phyloP scores from a whole-genome alignment of 2,888 invertebrate genomes.

The Rhorus exstirpatorius region DNA sequence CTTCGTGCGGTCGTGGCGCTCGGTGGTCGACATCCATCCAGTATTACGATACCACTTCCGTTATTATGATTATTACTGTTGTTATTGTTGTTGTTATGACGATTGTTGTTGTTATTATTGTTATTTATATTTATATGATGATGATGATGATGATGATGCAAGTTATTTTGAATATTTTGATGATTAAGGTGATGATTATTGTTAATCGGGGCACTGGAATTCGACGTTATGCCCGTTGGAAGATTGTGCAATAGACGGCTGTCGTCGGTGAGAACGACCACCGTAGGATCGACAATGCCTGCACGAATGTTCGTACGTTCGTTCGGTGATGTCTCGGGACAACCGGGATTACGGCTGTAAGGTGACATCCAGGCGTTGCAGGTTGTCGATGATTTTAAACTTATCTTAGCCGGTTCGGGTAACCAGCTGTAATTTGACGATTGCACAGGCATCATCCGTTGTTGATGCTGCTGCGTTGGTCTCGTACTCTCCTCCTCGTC shows the following conservation, averaged over 20 bases:
- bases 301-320: conserved; percentile 70
- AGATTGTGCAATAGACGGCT: conserved; percentile 52
- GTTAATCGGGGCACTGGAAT: conserved; percentile 50
- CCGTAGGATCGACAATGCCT: conserved; percentile 53
- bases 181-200: conserved; percentile 61
- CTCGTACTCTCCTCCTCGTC: conserved; percentile 77
- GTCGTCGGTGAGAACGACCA: conserved; percentile 49
- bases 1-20: conserved; percentile 86
- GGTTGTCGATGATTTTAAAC: conserved; percentile 79
- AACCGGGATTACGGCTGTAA: conserved; percentile 75
- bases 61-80: conserved; percentile 76
- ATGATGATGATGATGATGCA: conserved; percentile 52
- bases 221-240: conserved; percentile 48
- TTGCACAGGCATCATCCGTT: conserved; percentile 60
- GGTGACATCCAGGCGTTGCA: conserved; percentile 83
- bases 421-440: conserved; percentile 76
- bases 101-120: conserved; percentile 60
- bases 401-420: conserved; percentile 81
- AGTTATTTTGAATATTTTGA: conserved; percentile 61
- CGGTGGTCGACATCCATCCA: conserved; percentile 82
- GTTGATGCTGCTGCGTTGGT: conserved; percentile 29
- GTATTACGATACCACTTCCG: conserved; percentile 81
- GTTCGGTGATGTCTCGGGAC: conserved; percentile 52
- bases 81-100: conserved; percentile 65
- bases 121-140: conserved; percentile 59